These are phyloP conservation scores for Lagopus leucura DNA, from an alignment of 2,113 vertebrate genomes.

Conservation along the genomic window DNA sequence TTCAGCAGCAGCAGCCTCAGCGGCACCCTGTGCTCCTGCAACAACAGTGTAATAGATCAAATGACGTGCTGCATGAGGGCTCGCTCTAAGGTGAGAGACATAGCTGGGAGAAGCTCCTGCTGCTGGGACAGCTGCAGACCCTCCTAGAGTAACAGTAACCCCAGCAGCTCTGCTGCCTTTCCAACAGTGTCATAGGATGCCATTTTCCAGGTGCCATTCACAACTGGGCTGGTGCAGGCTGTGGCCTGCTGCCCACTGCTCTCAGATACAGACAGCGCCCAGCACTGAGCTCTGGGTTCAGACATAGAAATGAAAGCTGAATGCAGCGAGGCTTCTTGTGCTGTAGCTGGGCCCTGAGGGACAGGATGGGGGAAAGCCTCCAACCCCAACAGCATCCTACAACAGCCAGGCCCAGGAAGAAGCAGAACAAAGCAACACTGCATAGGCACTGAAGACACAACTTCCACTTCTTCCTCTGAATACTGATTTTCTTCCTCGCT, in stretches of 20 bases:
- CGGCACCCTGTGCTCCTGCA: constrained; percentile 90
- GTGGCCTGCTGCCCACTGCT: not conserved
- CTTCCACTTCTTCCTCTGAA: constrained; percentile 24
- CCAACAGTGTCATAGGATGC: not conserved
- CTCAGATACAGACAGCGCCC: not conserved
- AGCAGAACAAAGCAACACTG: not conserved
- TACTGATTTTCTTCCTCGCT: constrained; percentile 37
- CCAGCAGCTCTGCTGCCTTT: not conserved
- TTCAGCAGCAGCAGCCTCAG: constrained; percentile 92
- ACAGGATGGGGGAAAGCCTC: not conserved
- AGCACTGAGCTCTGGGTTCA: not conserved
- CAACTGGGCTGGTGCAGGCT: not conserved
- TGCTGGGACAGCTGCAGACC: not conserved
- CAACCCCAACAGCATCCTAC: not conserved
- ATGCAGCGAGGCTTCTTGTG: not conserved
- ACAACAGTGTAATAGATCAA: not conserved
- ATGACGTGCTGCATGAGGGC: not conserved
- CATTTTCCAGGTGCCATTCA: fast-evolving
- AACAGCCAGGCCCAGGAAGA: not conserved
- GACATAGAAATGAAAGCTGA: not conserved
- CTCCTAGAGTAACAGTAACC: not conserved
- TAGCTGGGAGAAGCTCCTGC: not conserved
- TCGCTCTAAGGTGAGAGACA: not conserved
- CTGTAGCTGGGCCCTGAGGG: not conserved
- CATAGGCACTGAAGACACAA: not conserved